Conservation (phyloP, 2,113 vertebrate species). For the Pterophyllum scalare region DNA sequence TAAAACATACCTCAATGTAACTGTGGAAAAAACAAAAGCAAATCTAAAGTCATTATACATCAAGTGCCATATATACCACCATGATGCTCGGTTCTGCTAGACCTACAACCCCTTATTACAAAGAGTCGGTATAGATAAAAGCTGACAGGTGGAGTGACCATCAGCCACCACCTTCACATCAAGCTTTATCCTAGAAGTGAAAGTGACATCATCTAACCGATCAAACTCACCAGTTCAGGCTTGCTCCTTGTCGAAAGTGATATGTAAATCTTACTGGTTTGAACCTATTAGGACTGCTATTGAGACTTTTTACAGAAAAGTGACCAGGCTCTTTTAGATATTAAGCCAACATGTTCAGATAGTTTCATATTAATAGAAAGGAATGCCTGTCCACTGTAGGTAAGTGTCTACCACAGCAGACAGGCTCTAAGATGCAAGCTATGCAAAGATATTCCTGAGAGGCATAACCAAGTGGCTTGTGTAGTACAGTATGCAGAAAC, state of each 20-base stretch:
- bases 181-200: background rate
- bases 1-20: background rate
- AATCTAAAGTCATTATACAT: background rate
- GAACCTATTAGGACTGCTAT: background rate
- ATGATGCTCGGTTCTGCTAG: background rate
- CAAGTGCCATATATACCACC: background rate
- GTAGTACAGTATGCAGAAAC: background rate
- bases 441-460: background rate
- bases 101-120: background rate
- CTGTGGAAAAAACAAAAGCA: background rate
- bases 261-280: background rate
- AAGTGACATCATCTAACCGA: background rate
- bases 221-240: background rate
- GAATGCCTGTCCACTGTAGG: background rate
- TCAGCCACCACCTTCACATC: background rate
- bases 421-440: background rate
- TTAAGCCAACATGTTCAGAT: background rate
- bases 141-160: background rate
- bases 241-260: background rate
- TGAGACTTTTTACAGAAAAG: background rate
- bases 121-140: background rate
- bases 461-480: rapidly evolving
- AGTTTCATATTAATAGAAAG: background rate
- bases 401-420: background rate
- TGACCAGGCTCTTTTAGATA: background rate